Percentiles rank a stretch among this genome's conserved stretches.
phyloP scores from a whole-genome alignment of 2,113 vertebrate species.

The Okapia johnstoni region DNA sequence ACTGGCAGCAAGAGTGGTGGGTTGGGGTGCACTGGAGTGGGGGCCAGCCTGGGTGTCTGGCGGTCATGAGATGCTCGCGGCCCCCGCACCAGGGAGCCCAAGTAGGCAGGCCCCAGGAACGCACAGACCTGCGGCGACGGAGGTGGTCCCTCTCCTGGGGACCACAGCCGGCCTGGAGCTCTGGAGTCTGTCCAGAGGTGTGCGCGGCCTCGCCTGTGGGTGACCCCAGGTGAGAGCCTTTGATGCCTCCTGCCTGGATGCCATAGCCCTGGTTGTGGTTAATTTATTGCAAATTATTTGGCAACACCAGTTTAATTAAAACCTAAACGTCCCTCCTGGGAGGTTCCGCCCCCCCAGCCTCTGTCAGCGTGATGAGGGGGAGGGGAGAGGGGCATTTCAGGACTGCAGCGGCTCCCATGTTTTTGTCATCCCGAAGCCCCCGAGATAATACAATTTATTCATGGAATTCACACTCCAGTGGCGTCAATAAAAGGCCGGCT shows the following conservation, averaged over 20 bases:
- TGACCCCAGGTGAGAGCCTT: neutral
- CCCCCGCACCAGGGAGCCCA: neutral
- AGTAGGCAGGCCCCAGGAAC: neutral
- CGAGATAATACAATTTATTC: conserved; percentile 70
- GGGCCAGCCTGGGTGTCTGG: neutral
- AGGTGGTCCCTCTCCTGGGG: neutral
- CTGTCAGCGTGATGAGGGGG: neutral
- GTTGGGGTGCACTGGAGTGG: accelerated
- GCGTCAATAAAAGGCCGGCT: conserved; percentile 53
- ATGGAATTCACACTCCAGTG: conserved; percentile 75
- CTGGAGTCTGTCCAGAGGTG: accelerated
- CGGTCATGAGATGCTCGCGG: accelerated
- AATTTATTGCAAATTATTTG: conserved; percentile 40
- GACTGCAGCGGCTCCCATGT: accelerated
- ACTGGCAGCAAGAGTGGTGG: neutral
- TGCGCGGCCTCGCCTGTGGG: accelerated
- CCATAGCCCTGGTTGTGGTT: neutral
- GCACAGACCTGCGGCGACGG: neutral
- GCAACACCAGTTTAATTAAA: conserved; percentile 47
- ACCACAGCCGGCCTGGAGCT: neutral
- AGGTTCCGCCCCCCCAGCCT: neutral
- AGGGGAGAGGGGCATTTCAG: conserved; percentile 31
- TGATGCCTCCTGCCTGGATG: neutral
- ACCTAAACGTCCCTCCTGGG: neutral
- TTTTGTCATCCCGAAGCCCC: conserved; percentile 34